Conservation (phyloP, 2,113 vertebrate species). For the Megaceryle maxima region DNA sequence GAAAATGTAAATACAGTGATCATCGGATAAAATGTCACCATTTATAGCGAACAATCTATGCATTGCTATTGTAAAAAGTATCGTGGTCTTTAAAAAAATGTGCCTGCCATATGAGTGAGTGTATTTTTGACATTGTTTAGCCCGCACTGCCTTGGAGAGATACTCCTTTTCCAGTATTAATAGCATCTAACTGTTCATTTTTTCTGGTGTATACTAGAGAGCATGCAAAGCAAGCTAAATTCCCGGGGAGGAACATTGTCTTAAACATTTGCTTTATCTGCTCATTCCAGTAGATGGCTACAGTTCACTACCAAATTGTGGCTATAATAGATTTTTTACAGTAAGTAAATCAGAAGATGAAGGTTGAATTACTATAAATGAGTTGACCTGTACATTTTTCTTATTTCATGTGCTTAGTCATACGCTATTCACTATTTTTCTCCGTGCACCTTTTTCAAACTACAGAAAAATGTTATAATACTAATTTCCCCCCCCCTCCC, state of each 20-base stretch:
- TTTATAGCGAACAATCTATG: not conserved
- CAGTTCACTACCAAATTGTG: conserved; percentile 80
- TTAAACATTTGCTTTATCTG: conserved; percentile 74
- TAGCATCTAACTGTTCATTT: conserved; percentile 47
- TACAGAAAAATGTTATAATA: conserved; percentile 37
- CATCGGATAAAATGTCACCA: not conserved
- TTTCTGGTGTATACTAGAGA: conserved; percentile 26
- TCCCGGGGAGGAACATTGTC: conserved; percentile 59
- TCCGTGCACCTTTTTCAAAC: conserved; percentile 50
- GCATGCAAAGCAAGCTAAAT: conserved; percentile 53
- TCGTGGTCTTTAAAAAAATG: not conserved
- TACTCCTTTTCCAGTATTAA: conserved; percentile 49
- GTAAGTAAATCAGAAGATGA: conserved; percentile 81
- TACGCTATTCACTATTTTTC: conserved; percentile 62
- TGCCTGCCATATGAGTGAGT: not conserved
- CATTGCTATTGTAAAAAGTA: not conserved
- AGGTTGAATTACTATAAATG: conserved; percentile 81
- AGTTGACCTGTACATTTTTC: conserved; percentile 80
- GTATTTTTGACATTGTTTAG: conserved; percentile 39
- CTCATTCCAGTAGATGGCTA: conserved; percentile 87
- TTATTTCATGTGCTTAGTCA: conserved; percentile 77
- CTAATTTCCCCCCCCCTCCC: not conserved
- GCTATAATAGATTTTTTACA: conserved; percentile 75
- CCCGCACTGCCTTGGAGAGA: not conserved
- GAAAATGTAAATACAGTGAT: not conserved